These are phyloP conservation scores for Prosopocoilus inquinatus DNA, from an alignment of 2,888 invertebrate genomes.

Conservation along the genomic window DNA sequence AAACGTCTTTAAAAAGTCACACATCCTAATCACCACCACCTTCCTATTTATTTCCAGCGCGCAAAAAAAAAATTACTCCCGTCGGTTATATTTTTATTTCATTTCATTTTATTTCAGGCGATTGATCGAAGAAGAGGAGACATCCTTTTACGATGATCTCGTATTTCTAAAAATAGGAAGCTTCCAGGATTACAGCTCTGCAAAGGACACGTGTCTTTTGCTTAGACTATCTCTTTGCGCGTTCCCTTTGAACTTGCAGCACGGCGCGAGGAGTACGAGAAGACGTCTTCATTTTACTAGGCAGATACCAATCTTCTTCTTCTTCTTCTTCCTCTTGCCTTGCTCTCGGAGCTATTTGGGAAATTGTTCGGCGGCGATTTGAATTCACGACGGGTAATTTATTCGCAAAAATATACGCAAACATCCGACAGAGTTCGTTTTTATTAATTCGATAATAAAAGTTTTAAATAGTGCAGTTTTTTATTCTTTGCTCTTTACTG, in stretches of 20 bases:
- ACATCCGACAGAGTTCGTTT: too few species aligned
- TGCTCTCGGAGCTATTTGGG: too few species aligned
- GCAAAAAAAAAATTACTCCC: not conserved
- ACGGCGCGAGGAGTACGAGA: not conserved
- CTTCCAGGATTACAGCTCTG: slow-evolving; percentile 3
- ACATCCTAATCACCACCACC: not conserved
- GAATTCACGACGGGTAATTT: too few species aligned
- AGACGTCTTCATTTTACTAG: slow-evolving; percentile 1
- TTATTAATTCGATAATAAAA: too few species aligned
- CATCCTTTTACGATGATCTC: slow-evolving; percentile 1
- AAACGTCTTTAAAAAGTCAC: not conserved
- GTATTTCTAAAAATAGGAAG: slow-evolving; percentile 2
- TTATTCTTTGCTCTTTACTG: too few species aligned
- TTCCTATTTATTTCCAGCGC: not conserved
- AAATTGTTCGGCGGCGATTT: too few species aligned
- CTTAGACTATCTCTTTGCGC: not conserved
- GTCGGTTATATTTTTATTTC: not conserved
- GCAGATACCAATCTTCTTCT: too few species aligned
- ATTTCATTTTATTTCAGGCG: not conserved
- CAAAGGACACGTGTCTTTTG: slow-evolving; percentile 15
- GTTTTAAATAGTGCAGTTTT: too few species aligned
- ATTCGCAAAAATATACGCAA: too few species aligned
- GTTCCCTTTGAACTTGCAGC: slow-evolving; percentile 1
- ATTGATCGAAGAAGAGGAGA: slow-evolving; percentile 1
- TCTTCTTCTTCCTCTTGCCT: too few species aligned